Evolutionary conservation across 64 coral and sea anemone genomes (phyloP), one percentile per base, ranked within the genome.

Genomic region (Astreopora myriophthalma): DNA sequence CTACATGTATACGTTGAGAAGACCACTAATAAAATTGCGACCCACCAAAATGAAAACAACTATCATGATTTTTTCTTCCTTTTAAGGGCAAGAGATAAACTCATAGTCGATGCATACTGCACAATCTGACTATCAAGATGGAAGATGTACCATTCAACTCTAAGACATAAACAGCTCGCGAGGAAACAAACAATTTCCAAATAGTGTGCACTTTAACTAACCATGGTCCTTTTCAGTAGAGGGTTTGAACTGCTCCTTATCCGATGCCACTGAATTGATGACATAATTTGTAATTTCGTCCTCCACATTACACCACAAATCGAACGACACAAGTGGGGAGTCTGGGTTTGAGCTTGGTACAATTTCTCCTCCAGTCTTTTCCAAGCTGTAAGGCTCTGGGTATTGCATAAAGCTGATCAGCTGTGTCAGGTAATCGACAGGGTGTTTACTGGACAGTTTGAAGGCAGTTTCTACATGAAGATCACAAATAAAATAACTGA

Each of bases 291-390:
- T 48, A 19, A 94, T 80, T 37, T 94, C 95, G 31, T 87, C 87
- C 77, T 94, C 92, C 22, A 94, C 72, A 69, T 94, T 87, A 80
- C 87, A 89, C 95, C 95, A 96, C 31, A 94, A 51, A 26, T 94
- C 91, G 23, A 89, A 94, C 12, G 65, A 86, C 3, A 79, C 57
- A 0, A 90, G 20, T 26, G 95, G 95, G 28, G 95, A 96, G 37
- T 96, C 91, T 60, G 95, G 95, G 25, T 96, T 96, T 5, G 95
- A 96, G 69, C 95, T 96, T 19, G 91, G 95, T n/a, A 96, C 90
- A 57, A 96, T 48, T 14, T 96, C 91, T 27, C 86, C 81, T 57
- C 34, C 82, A 39, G 52, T 63, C n/a, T n/a, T 65, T 38, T 83
- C 55, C 57, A 64, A 49, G 29, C 71, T 62, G 34, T 88, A 76